These are phyloP conservation scores for Gymnocypris eckloni DNA, from an alignment of 2,797 vertebrate species.

Conservation along the genomic window DNA sequence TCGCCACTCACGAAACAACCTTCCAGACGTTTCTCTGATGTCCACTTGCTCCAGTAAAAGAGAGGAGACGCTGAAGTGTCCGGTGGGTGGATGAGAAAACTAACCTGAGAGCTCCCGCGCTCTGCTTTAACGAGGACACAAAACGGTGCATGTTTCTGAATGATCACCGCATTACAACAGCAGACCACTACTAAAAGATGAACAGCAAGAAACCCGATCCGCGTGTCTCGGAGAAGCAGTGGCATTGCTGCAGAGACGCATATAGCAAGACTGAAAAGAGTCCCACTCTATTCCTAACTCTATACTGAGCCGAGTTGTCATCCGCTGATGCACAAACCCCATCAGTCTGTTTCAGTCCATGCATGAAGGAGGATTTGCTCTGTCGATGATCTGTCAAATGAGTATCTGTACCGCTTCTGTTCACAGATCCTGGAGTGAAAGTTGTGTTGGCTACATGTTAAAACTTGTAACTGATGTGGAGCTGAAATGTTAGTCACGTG, in stretches of 20 bases:
- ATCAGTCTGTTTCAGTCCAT: background rate
- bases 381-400: background rate
- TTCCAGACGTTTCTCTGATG: conserved; percentile 58
- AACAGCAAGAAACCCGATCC: background rate
- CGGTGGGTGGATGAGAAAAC: conserved; percentile 64
- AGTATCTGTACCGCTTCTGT: background rate
- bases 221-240: background rate
- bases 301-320: background rate
- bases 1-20: conserved; percentile 65
- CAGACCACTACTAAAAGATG: conserved; percentile 9
- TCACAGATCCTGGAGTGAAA: background rate
- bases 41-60: conserved; percentile 77
- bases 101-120: conserved; percentile 54
- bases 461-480: conserved; percentile 25
- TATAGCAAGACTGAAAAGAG: background rate
- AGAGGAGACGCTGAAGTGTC: conserved; percentile 44
- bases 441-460: conserved; percentile 2
- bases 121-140: conserved; percentile 30
- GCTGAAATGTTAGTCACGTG: conserved; percentile 21
- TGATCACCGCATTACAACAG: background rate
- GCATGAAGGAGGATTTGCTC: background rate
- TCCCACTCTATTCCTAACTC: background rate
- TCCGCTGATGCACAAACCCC: background rate
- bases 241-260: background rate
- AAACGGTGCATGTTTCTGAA: background rate